A percentile compares a stretch with the other conserved stretches of the same genome.
Conservation (phyloP, 2,888 invertebrate species). For the Harpalus rufipes region DNA sequence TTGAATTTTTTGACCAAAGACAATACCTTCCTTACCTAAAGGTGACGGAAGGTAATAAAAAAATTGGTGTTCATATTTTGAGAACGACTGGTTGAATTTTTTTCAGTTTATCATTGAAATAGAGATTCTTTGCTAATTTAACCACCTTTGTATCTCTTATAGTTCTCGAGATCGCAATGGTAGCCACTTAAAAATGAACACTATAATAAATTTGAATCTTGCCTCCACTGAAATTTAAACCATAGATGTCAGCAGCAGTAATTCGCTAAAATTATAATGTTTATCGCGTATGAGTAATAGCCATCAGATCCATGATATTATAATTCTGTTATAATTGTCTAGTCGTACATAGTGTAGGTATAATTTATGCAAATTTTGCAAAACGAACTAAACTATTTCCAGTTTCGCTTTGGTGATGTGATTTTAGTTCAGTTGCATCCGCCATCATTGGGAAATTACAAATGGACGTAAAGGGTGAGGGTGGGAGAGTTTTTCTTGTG, state of each 20-base stretch:
- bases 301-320: neutral
- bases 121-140: no score
- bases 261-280: neutral
- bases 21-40: no score
- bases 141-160: no score
- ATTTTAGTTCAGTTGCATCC: neutral
- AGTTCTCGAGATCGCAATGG: no score
- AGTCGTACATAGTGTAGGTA: neutral
- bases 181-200: no score
- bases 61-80: no score
- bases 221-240: neutral
- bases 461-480: conserved; percentile 64
- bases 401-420: neutral
- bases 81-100: no score
- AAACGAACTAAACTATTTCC: neutral
- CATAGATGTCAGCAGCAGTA: neutral
- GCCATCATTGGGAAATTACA: conserved; percentile 64
- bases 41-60: no score
- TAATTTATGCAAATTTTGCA: neutral
- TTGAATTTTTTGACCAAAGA: no score
- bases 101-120: no score
- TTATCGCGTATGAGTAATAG: neutral
- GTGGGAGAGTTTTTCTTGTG: conserved; percentile 67
- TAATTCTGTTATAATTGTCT: no score
- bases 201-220: neutral